Conservation (phyloP, 1,140 invertebrate genomes). For the Mycetomoellerius zeteki region DNA sequence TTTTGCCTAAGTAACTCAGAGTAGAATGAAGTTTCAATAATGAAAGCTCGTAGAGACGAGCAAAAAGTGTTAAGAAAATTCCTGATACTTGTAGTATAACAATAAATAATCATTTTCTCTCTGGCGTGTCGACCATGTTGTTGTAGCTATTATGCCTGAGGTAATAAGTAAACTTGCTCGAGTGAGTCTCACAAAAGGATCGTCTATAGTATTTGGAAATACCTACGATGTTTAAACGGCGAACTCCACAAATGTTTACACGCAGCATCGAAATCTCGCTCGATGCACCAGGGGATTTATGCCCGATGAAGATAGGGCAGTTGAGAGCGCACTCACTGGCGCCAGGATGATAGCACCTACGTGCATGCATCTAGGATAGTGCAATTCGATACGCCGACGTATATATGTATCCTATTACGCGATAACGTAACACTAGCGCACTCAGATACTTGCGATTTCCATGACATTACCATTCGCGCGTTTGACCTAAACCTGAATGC, state of each 20-base stretch:
- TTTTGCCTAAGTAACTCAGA: not conserved
- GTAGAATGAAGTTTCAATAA: not conserved
- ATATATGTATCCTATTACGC: constrained; percentile 50
- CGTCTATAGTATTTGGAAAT: not conserved
- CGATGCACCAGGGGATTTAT: constrained; percentile 24
- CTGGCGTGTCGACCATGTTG: not conserved
- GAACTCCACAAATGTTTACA: constrained; percentile 9
- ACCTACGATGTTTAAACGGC: constrained; percentile 11
- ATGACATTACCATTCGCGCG: constrained; percentile 61
- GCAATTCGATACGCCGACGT: constrained; percentile 3
- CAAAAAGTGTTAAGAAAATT: not conserved
- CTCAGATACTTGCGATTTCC: constrained; percentile 37
- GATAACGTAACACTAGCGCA: not conserved
- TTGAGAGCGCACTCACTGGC: constrained; percentile 37
- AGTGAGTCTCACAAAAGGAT: constrained; percentile 20
- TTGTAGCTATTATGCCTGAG: not conserved
- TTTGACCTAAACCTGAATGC: constrained; percentile 41
- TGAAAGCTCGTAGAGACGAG: not conserved
- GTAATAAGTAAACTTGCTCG: not conserved
- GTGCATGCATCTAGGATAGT: constrained; percentile 57
- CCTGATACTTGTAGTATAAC: not conserved
- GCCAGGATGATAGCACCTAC: constrained; percentile 35
- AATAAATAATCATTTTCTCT: not conserved
- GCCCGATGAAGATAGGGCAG: constrained; percentile 40
- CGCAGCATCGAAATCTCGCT: constrained; percentile 20